phyloP scores from a whole-genome alignment of 2,797 vertebrate species.

The Phrynocephalus guinanensis region DNA sequence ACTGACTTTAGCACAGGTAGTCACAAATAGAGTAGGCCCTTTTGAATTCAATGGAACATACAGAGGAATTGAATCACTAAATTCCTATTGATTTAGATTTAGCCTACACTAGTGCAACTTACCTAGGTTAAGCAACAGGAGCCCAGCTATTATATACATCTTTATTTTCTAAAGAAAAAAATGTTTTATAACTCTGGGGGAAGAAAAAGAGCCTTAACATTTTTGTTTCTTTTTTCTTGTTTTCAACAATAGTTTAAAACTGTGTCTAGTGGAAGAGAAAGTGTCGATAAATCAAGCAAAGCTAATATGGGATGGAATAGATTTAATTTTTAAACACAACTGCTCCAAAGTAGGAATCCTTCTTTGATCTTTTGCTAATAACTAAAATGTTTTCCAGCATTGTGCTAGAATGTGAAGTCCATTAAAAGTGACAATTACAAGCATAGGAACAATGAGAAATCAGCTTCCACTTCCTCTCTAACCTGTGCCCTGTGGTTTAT shows the following conservation, averaged over 20 bases:
- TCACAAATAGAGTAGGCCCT: no score
- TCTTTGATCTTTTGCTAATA: not conserved
- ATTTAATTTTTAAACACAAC: conserved; percentile 12
- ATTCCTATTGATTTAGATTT: no score
- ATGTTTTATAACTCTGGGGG: not conserved
- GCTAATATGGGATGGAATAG: not conserved
- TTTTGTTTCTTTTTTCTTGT: not conserved
- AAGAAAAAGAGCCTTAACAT: not conserved
- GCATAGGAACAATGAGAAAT: conserved; percentile 24
- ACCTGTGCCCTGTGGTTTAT: not conserved
- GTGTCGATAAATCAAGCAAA: conserved; percentile 17
- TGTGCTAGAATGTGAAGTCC: not conserved
- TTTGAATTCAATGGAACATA: no score
- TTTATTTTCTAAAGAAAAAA: not conserved
- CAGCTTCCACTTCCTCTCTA: not conserved
- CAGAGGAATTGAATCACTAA: no score
- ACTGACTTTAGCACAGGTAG: no score
- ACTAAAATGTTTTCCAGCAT: not conserved
- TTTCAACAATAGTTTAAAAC: not conserved
- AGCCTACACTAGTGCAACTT: no score
- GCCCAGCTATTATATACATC: no score
- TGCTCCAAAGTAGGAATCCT: not conserved
- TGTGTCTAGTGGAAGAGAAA: conserved; percentile 18
- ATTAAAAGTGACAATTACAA: not conserved
- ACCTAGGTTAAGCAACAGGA: no score